These are phyloP conservation scores for Ctenosaura bakeri DNA, from an alignment of 2,797 vertebrate species.

Conservation along the genomic window DNA sequence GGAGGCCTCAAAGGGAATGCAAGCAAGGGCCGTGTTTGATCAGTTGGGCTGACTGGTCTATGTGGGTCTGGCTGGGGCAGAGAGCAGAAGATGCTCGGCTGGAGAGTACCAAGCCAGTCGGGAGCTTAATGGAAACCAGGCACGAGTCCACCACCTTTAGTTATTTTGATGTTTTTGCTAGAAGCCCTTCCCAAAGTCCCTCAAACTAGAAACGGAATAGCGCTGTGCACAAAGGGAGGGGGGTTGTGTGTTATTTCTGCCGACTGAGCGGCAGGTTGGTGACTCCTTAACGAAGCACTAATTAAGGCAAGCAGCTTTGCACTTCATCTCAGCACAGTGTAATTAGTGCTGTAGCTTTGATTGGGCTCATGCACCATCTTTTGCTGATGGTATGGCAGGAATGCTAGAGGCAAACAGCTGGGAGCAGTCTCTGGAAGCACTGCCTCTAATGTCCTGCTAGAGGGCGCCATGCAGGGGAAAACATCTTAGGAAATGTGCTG, in stretches of 20 bases:
- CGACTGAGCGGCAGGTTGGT: constrained; percentile 28
- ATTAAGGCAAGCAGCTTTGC: constrained; percentile 49
- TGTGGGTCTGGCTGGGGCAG: neutral
- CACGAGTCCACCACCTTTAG: too few species aligned
- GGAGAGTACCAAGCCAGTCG: neutral
- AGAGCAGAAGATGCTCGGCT: neutral
- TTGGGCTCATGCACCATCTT: constrained; percentile 24
- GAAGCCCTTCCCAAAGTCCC: neutral
- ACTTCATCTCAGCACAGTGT: constrained; percentile 39
- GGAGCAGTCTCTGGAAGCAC: neutral
- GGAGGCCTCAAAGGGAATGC: neutral
- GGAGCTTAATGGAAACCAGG: neutral
- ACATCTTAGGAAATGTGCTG: neutral
- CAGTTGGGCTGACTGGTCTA: neutral
- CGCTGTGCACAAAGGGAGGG: neutral
- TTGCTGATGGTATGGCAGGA: neutral
- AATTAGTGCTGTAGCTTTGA: constrained; percentile 46
- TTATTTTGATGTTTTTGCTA: neutral
- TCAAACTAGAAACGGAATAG: neutral
- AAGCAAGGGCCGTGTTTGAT: neutral
- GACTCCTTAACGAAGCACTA: constrained; percentile 45
- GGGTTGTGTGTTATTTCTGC: constrained; percentile 9
- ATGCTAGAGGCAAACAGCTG: constrained; percentile 17
- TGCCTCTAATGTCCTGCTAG: neutral
- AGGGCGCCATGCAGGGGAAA: neutral